phyloP scores from a whole-genome alignment of 53 echinoderm and acorn worm species.

The Mesocentrotus franciscanus region DNA sequence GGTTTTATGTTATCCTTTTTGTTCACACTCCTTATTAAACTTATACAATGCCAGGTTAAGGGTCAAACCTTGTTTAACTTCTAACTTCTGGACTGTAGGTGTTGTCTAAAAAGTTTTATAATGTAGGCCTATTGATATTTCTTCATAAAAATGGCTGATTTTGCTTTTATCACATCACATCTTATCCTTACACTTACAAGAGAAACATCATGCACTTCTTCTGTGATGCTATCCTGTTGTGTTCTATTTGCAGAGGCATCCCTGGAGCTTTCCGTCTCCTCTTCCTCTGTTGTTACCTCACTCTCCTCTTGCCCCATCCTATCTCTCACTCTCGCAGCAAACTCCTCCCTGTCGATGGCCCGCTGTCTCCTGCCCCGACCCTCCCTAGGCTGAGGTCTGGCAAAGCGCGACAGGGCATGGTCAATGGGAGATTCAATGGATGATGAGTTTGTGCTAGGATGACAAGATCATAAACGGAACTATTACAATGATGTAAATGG shows the following conservation, averaged over 20 bases:
- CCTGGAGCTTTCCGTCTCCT: slow-evolving; percentile 20
- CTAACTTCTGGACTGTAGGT: no score
- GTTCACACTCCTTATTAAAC: no score
- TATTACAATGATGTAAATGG: not conserved
- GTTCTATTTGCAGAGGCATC: slow-evolving; percentile 27
- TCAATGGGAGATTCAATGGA: slow-evolving; percentile 33
- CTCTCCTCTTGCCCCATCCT: slow-evolving; percentile 32
- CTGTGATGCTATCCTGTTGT: slow-evolving; percentile 32
- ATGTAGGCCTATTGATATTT: no score
- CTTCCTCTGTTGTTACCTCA: not conserved
- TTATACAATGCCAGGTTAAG: no score
- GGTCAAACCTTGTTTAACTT: no score
- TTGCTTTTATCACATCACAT: no score
- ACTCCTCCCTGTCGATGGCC: slow-evolving; percentile 53
- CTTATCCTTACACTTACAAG: not conserved
- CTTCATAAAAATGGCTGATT: no score
- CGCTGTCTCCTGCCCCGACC: slow-evolving; percentile 40
- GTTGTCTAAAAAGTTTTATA: no score
- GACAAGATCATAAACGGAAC: not conserved
- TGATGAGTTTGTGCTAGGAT: slow-evolving; percentile 22
- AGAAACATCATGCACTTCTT: slow-evolving; percentile 8
- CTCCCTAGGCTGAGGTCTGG: not conserved
- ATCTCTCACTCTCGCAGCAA: slow-evolving; percentile 49
- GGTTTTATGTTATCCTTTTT: no score
- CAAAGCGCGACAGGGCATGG: slow-evolving; percentile 41